phyloP scores from a whole-genome alignment of 2,797 vertebrate genomes.

The Alfaro cultratus region DNA sequence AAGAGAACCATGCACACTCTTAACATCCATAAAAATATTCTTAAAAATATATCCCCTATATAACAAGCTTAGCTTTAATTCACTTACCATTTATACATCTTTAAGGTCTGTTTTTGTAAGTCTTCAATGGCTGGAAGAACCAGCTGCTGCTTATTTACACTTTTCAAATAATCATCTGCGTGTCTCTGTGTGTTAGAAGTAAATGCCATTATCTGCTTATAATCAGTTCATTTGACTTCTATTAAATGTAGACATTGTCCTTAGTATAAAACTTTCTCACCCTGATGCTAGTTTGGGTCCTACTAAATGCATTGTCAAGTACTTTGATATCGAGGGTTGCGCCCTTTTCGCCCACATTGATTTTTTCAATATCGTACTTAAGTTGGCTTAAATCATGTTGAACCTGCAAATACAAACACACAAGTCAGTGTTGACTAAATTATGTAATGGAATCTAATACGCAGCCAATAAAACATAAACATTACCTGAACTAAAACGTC shows the following conservation, averaged over 20 bases:
- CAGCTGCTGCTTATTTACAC: constrained; percentile 74
- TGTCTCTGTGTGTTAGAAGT: constrained; percentile 53
- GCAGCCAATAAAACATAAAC: not conserved
- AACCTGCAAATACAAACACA: constrained; percentile 72
- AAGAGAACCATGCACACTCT: not conserved
- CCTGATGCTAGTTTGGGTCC: constrained; percentile 74
- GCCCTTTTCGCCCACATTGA: constrained; percentile 28
- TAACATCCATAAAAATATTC: not conserved
- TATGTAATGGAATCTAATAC: not conserved
- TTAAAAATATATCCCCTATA: not conserved
- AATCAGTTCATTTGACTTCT: constrained; percentile 3
- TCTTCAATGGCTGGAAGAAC: constrained; percentile 74
- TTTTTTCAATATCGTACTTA: constrained; percentile 67
- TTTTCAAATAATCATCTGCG: constrained; percentile 79
- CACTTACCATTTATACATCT: constrained; percentile 73
- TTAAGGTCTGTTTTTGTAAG: constrained; percentile 48
- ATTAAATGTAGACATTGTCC: not conserved
- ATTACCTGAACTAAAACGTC: constrained; percentile 72
- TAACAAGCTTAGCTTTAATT: not conserved
- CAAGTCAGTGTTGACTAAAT: not conserved
- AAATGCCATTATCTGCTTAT: not conserved
- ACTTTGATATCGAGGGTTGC: constrained; percentile 66
- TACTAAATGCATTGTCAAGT: constrained; percentile 76
- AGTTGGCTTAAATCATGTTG: constrained; percentile 82
- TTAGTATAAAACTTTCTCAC: constrained; percentile 48